These are phyloP conservation scores for Ophion ventricosus DNA, from an alignment of 2,888 invertebrate species.

Conservation along the genomic window DNA sequence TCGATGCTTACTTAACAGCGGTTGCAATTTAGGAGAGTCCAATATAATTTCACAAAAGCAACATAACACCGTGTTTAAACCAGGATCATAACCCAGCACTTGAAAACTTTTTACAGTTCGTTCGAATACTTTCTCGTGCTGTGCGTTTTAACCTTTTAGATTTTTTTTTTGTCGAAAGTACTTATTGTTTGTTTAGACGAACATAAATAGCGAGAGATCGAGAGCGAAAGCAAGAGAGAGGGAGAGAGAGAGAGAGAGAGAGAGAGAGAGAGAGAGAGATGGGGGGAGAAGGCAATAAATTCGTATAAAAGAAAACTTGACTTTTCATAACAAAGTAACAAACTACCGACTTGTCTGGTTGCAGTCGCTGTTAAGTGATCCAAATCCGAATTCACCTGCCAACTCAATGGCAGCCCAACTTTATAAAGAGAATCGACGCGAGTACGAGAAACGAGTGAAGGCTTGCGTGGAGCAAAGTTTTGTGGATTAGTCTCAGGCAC, in stretches of 20 bases:
- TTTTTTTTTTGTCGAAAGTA: conserved; percentile 24
- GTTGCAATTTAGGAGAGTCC: conserved; percentile 82
- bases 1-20: conserved; percentile 79
- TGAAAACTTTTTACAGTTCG: not conserved
- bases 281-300: not conserved
- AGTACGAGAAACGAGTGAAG: conserved; percentile 99
- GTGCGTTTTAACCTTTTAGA: not conserved
- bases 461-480: conserved; percentile 99
- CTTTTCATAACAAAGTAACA: conserved; percentile 40
- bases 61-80: conserved; percentile 2
- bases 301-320: conserved; percentile 26
- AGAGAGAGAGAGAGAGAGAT: conserved; percentile 15
- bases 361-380: conserved; percentile 99
- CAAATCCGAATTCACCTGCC: conserved; percentile 99
- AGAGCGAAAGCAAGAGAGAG: conserved; percentile 30
- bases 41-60: conserved; percentile 53
- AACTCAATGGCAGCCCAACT: conserved; percentile 99
- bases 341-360: conserved; percentile 83
- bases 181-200: not conserved
- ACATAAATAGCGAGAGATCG: not conserved
- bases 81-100: conserved; percentile 32
- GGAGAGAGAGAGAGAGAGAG: conserved; percentile 2
- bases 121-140: not conserved
- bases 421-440: conserved; percentile 99
- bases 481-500: conserved; percentile 90